These are phyloP conservation scores for Nasonia longicornis DNA, from an alignment of 1,140 invertebrate species.

Conservation along the genomic window DNA sequence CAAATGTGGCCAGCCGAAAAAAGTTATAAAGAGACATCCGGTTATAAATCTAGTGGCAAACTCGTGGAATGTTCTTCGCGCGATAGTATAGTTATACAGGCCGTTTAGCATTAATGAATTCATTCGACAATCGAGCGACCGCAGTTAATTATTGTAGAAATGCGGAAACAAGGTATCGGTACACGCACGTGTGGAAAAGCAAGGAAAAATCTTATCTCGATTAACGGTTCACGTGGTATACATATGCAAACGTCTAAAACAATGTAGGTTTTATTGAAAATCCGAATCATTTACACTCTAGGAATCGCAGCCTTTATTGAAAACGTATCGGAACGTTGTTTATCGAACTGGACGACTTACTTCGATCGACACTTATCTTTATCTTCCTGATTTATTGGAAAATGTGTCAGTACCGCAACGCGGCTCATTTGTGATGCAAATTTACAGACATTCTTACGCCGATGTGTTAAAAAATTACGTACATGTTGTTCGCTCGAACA, in stretches of 20 bases:
- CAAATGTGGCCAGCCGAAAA: not conserved
- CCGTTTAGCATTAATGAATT: conserved; percentile 1
- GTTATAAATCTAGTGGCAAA: conserved; percentile 14
- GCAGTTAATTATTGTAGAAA: conserved; percentile 1
- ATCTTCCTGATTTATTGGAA: not conserved
- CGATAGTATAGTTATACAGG: not conserved
- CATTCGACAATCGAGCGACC: not conserved
- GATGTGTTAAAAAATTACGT: too few relatives aligned
- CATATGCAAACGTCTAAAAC: too few relatives aligned
- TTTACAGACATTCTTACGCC: too few relatives aligned
- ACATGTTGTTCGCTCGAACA: too few relatives aligned
- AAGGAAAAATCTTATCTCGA: not conserved
- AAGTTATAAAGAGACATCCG: conserved; percentile 13
- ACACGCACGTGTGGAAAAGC: too few relatives aligned
- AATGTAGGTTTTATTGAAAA: too few relatives aligned
- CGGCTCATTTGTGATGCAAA: too few relatives aligned
- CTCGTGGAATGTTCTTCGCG: not conserved
- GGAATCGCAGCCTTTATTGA: not conserved
- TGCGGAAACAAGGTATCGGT: not conserved
- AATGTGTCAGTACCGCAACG: too few relatives aligned
- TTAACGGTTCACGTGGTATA: not conserved
- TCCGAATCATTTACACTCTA: too few relatives aligned
- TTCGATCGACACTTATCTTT: not conserved
- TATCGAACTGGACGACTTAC: not conserved
- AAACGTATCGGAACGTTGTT: not conserved